phyloP scores from a whole-genome alignment of 2,888 invertebrate species.

The Apodemia hepburni region DNA sequence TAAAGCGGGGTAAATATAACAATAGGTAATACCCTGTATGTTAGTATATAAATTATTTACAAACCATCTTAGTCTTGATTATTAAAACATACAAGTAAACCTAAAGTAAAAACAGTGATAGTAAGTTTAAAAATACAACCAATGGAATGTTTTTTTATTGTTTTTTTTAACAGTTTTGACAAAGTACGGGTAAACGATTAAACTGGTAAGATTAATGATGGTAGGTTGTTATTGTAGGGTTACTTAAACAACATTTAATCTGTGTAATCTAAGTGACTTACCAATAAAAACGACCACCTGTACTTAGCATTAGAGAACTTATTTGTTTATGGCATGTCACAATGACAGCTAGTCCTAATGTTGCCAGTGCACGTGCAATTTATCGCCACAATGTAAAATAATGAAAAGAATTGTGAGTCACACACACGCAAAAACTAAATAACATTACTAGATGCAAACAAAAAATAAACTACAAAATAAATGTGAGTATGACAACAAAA shows the following conservation, averaged over 20 bases:
- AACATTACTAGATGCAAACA: too few species aligned
- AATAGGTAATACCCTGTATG: background rate
- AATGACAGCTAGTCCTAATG: background rate
- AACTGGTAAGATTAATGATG: too few species aligned
- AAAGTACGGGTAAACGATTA: too few species aligned
- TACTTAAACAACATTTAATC: background rate
- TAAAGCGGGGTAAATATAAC: background rate
- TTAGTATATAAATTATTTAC: background rate
- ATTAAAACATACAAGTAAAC: background rate
- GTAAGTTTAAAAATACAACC: background rate
- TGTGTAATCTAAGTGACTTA: background rate
- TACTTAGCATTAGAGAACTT: constrained; percentile 1
- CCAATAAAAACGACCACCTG: constrained; percentile 21
- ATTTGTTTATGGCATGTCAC: background rate
- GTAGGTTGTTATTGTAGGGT: too few species aligned
- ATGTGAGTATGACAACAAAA: background rate
- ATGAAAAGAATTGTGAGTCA: background rate
- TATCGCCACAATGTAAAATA: background rate
- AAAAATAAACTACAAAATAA: background rate
- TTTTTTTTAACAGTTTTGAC: too few species aligned
- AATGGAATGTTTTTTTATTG: background rate
- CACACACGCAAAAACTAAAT: background rate
- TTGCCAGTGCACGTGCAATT: background rate
- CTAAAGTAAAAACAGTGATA: background rate
- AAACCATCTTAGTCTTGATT: background rate